Base-by-base conservation (phyloP, 1,140 invertebrate species). In the Sitodiplosis mosellana region DNA sequence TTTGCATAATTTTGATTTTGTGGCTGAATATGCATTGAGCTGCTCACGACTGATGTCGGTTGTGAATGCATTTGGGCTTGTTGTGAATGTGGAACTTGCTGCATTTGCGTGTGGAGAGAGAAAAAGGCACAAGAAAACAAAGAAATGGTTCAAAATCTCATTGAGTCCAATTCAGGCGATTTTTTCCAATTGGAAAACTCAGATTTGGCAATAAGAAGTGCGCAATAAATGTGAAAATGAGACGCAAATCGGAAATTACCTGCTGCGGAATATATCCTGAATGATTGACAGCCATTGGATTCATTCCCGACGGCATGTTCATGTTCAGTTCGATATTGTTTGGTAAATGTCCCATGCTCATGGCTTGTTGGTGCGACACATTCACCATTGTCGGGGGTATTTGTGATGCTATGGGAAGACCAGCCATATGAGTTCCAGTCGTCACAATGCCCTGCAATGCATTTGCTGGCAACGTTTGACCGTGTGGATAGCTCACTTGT, bases 381-480 rank as follows among this genome's bases (percentile, higher is more conserved):
- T n/a, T 33, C 15, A 42, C 47, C 17, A 36, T 36, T 21, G 46
- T 41, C 18, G 52, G 49, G 17, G 51, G 41, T 21, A 52, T 33
- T n/a, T 47, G 48, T 44, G 53, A 51, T 45, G 53, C 49, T 42
- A 54, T 51, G 20, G 49, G 49, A 17, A 34, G 42, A 43, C 15
- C 20, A 22, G 42, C 20, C 12, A 19, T 43, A 17, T 18, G 11
- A 20, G 19, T 43, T 11, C 41, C 41, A 43, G 14, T 21, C 18
- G 12, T 14, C 5, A 38, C 15, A 38, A 38, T 14, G 5, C 20
- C 33, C n/a, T 46, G 45, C n/a, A 46, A 46, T 17, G 33, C 45
- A 36, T 20, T 46, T 49, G 56, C 52, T 17, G 57, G 55, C 51
- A 59, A 41, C 15, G 54, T 51, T 45, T 56, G 51, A 14, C 45